phyloP scores from a whole-genome alignment of 1,140 invertebrate genomes.

The Bicyclus anynana region DNA sequence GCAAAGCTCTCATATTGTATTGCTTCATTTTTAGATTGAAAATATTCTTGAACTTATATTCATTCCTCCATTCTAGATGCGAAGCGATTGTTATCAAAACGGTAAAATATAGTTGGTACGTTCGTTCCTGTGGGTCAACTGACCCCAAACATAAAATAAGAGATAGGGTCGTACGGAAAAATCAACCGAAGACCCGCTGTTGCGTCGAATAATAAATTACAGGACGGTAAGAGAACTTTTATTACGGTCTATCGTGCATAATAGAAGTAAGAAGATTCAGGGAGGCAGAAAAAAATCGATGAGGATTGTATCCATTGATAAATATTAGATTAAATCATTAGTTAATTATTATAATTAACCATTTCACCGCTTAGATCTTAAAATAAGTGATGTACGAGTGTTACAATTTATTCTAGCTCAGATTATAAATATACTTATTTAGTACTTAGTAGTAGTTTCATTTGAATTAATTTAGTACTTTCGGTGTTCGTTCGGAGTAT shows the following conservation, averaged over 20 bases:
- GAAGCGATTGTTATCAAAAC: neutral
- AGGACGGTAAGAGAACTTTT: neutral
- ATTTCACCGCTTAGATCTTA: neutral
- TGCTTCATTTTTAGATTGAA: too few species aligned
- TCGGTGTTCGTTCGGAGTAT: too few species aligned
- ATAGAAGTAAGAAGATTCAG: neutral
- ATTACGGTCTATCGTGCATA: slow-evolving; percentile 1
- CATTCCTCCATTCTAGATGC: neutral
- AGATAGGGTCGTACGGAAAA: neutral
- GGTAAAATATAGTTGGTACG: neutral
- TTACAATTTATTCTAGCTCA: too few species aligned
- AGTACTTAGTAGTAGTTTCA: too few species aligned
- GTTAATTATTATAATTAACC: too few species aligned
- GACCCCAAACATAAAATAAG: neutral
- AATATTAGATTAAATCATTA: neutral
- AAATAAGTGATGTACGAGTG: too few species aligned
- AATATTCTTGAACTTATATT: too few species aligned
- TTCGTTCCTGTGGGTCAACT: neutral
- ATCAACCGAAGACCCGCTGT: neutral
- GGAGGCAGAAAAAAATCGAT: neutral
- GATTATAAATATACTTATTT: too few species aligned
- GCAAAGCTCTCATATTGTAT: too few species aligned
- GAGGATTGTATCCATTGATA: neutral
- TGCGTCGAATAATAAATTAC: slow-evolving; percentile 1
- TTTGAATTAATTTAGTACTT: too few species aligned